These are phyloP conservation scores for Stomatorhinus ivindoensis DNA, from an alignment of 2,113 vertebrate species.

Conservation along the genomic window DNA sequence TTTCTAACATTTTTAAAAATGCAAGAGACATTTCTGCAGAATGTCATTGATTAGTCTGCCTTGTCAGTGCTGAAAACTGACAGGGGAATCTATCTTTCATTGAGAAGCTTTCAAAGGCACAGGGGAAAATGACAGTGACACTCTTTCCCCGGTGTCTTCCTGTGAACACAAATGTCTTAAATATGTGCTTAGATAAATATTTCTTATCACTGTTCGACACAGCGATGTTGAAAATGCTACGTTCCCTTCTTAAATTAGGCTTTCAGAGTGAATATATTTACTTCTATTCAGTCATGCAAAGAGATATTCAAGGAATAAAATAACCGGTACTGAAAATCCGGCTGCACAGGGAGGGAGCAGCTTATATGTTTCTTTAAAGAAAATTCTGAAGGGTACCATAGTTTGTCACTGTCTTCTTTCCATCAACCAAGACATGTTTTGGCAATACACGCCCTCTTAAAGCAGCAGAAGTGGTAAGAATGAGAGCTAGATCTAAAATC, in stretches of 20 bases:
- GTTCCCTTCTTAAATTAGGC: not conserved
- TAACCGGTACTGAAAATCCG: not conserved
- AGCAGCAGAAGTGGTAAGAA: slow-evolving; percentile 38
- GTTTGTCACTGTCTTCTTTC: slow-evolving; percentile 44
- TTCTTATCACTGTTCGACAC: not conserved
- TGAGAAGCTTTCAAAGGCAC: not conserved
- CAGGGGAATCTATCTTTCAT: not conserved
- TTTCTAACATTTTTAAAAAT: not conserved
- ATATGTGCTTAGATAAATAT: slow-evolving; percentile 9
- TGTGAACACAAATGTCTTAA: not conserved
- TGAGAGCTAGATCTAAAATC: not conserved
- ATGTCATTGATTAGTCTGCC: slow-evolving; percentile 5
- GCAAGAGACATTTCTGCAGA: not conserved
- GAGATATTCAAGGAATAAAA: not conserved
- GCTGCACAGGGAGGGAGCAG: not conserved
- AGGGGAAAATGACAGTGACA: not conserved
- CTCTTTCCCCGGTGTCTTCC: not conserved
- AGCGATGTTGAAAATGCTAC: not conserved
- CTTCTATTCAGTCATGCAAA: not conserved
- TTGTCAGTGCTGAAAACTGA: slow-evolving; percentile 1
- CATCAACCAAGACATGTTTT: slow-evolving; percentile 56
- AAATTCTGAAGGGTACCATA: not conserved
- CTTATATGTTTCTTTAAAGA: not conserved
- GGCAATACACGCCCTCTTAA: slow-evolving; percentile 37
- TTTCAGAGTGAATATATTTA: not conserved